phyloP scores from a whole-genome alignment of 2,797 vertebrate genomes.

The Clarias laeviceps region DNA sequence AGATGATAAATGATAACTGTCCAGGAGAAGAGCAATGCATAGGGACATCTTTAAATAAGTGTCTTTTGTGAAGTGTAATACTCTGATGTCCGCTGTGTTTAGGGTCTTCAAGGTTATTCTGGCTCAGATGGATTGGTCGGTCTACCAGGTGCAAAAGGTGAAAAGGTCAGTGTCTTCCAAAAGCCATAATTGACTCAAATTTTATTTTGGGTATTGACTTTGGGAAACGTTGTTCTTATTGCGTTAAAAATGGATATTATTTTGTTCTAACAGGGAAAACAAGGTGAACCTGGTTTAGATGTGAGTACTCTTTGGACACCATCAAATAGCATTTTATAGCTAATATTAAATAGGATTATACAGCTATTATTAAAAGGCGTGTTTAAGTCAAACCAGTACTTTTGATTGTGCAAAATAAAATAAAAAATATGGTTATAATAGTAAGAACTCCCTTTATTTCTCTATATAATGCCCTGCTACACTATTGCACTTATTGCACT shows the following conservation, averaged over 20 bases:
- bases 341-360: background rate
- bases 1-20: conserved; percentile 1
- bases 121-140: conserved; percentile 88
- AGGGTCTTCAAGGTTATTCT: conserved; percentile 81
- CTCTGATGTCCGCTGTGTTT: conserved; percentile 14
- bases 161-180: conserved; percentile 77
- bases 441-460: too few relatives aligned
- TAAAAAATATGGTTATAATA: too few relatives aligned
- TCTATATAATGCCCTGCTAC: too few relatives aligned
- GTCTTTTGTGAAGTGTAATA: conserved; percentile 37
- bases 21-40: background rate
- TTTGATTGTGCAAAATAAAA: too few relatives aligned
- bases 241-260: conserved; percentile 26
- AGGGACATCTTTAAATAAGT: background rate
- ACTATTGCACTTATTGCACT: too few relatives aligned
- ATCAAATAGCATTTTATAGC: background rate
- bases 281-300: conserved; percentile 90
- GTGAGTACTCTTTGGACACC: conserved; percentile 76
- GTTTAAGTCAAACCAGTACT: too few relatives aligned
- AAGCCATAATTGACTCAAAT: background rate
- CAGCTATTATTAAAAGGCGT: background rate
- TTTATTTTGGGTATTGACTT: background rate
- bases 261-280: conserved; percentile 80
- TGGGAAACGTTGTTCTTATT: background rate
- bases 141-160: conserved; percentile 91